Percentiles rank a stretch among this genome's conserved stretches.
Conservation (phyloP, 2,888 invertebrate species). For the Metopia argyrocephala region DNA sequence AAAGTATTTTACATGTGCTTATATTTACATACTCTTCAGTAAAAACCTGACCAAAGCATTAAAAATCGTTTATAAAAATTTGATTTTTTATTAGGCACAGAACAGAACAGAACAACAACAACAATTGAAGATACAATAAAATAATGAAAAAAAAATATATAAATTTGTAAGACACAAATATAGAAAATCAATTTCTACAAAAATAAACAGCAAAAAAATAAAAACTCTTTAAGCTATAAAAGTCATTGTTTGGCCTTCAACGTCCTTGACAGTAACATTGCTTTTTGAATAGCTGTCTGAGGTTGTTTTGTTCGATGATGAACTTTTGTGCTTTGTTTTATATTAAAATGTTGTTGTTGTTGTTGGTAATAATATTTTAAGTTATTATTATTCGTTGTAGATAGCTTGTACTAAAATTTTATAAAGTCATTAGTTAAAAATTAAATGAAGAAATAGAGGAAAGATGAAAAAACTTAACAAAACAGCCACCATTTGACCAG, state of each 20-base stretch:
- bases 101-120: background rate
- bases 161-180: slow-evolving; percentile 11
- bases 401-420: slow-evolving; percentile 6
- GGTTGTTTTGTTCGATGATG: background rate
- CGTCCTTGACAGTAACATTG: slow-evolving; percentile 65
- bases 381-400: slow-evolving; percentile 3
- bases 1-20: slow-evolving; percentile 1
- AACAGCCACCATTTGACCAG: background rate
- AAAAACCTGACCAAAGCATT: background rate
- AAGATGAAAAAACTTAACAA: background rate
- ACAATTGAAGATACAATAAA: slow-evolving; percentile 34
- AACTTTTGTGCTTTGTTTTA: background rate
- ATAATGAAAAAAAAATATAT: slow-evolving; percentile 34
- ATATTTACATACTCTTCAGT: background rate
- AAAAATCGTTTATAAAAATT: slow-evolving; percentile 19
- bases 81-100: background rate
- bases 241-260: slow-evolving; percentile 67
- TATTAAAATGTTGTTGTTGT: slow-evolving; percentile 14
- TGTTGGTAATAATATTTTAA: slow-evolving; percentile 14
- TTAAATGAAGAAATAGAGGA: background rate
- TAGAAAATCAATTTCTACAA: too few relatives aligned
- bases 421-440: slow-evolving; percentile 58
- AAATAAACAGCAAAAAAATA: background rate
- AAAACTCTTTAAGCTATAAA: slow-evolving; percentile 20
- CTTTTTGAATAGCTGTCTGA: background rate